Conservation (phyloP, 1,140 invertebrate species). For the Drosophila willistoni region DNA sequence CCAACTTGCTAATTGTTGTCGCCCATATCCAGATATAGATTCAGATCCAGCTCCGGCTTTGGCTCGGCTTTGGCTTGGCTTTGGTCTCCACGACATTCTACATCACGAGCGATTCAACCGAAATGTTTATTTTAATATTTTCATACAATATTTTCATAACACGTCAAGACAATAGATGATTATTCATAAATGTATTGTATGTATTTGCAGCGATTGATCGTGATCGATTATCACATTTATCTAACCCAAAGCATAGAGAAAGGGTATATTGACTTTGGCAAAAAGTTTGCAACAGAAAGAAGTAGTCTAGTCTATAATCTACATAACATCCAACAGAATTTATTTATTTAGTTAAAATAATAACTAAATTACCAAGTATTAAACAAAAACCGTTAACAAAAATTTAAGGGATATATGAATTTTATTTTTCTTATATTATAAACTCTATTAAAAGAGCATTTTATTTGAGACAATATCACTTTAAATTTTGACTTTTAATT, state of each 20-base stretch:
- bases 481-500: too few relatives aligned
- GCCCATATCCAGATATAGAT: background rate
- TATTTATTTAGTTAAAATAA: too few relatives aligned
- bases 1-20: slow-evolving; percentile 11
- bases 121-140: slow-evolving; percentile 34
- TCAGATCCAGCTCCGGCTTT: background rate
- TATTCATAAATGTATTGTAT: slow-evolving; percentile 59
- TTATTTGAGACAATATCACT: too few relatives aligned
- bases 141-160: slow-evolving; percentile 1
- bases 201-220: slow-evolving; percentile 62
- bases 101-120: slow-evolving; percentile 18
- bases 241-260: background rate
- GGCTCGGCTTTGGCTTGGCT: background rate
- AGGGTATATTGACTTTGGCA: slow-evolving; percentile 20
- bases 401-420: too few relatives aligned
- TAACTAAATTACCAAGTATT: too few relatives aligned
- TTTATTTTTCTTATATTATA: too few relatives aligned
- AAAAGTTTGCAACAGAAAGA: background rate
- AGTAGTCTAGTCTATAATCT: too few relatives aligned
- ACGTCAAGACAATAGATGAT: slow-evolving; percentile 46
- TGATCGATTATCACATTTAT: slow-evolving; percentile 63
- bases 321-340: too few relatives aligned
- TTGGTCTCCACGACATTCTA: too few relatives aligned
- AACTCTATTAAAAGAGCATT: too few relatives aligned
- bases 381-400: too few relatives aligned